Conservation (phyloP, 2,888 invertebrate genomes). For the Epiblema foenella region DNA sequence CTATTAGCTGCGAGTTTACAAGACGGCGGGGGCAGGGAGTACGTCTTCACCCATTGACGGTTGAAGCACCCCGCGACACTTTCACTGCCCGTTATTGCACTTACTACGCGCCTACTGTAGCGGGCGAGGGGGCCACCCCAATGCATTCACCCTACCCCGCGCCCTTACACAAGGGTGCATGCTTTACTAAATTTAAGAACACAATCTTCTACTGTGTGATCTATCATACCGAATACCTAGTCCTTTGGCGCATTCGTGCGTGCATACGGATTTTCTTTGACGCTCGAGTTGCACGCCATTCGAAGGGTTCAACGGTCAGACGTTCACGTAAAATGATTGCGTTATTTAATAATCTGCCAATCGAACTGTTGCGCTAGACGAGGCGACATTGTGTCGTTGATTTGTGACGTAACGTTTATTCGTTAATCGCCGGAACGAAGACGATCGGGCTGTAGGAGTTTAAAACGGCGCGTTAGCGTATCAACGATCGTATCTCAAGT, state of each 20-base stretch:
- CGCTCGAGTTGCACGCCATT: slow-evolving; percentile 21
- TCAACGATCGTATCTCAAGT: slow-evolving; percentile 72
- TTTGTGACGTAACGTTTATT: slow-evolving; percentile 42
- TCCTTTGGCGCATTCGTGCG: slow-evolving; percentile 44
- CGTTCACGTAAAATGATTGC: slow-evolving; percentile 21
- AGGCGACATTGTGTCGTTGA: slow-evolving; percentile 42
- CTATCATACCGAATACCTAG: slow-evolving; percentile 49
- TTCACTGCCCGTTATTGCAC: slow-evolving; percentile 85
- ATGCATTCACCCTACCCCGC: slow-evolving; percentile 76
- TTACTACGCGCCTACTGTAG: slow-evolving; percentile 83
- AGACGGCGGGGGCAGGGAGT: slow-evolving; percentile 82
- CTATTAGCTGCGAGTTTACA: slow-evolving; percentile 79
- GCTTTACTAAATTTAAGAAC: slow-evolving; percentile 72
- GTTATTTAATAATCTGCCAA: slow-evolving; percentile 30
- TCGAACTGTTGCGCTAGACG: slow-evolving; percentile 35
- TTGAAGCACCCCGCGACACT: slow-evolving; percentile 84
- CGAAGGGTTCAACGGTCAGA: slow-evolving; percentile 26
- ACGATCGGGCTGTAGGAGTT: slow-evolving; percentile 33
- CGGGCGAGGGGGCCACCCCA: slow-evolving; percentile 71
- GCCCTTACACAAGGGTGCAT: slow-evolving; percentile 73
- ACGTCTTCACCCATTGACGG: slow-evolving; percentile 84
- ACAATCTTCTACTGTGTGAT: slow-evolving; percentile 55
- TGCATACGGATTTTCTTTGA: slow-evolving; percentile 28
- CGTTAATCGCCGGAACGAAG: slow-evolving; percentile 40
- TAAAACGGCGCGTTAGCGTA: slow-evolving; percentile 62